Conservation (phyloP, 2,888 invertebrate genomes). For the Sycophila texana region DNA sequence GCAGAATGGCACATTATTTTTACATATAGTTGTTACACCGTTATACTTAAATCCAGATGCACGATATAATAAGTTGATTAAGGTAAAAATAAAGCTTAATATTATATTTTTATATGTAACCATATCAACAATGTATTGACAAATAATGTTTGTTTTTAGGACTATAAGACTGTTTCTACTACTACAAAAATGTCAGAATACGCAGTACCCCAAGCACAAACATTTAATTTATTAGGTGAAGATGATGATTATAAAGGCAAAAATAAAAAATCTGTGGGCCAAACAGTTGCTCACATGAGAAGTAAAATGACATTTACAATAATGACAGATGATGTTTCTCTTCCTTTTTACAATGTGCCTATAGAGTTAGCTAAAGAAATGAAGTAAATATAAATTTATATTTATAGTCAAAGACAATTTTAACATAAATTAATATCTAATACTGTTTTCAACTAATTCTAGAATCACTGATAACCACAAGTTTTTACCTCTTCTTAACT, state of each 20-base stretch:
- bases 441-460: constrained; percentile 63
- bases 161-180: constrained; percentile 77
- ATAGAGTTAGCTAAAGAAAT: constrained; percentile 81
- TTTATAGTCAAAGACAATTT: constrained; percentile 11
- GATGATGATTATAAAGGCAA: constrained; percentile 59
- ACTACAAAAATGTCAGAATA: constrained; percentile 84
- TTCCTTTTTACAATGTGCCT: constrained; percentile 83
- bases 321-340: constrained; percentile 83
- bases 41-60: constrained; percentile 77
- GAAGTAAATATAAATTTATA: constrained; percentile 74
- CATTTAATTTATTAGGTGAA: constrained; percentile 83
- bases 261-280: constrained; percentile 61
- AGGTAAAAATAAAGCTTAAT: constrained; percentile 68
- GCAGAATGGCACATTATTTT: constrained; percentile 89
- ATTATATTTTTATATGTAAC: background rate
- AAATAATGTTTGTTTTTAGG: constrained; percentile 58
- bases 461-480: constrained; percentile 78
- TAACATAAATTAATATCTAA: constrained; percentile 1
- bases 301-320: constrained; percentile 85
- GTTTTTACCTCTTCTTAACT: constrained; percentile 85
- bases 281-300: constrained; percentile 86
- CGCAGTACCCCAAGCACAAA: constrained; percentile 84
- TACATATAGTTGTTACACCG: constrained; percentile 85
- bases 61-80: constrained; percentile 79
- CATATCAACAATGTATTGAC: background rate